Base-by-base conservation (phyloP, 1,140 invertebrate species). In the Micrasema longulum region DNA sequence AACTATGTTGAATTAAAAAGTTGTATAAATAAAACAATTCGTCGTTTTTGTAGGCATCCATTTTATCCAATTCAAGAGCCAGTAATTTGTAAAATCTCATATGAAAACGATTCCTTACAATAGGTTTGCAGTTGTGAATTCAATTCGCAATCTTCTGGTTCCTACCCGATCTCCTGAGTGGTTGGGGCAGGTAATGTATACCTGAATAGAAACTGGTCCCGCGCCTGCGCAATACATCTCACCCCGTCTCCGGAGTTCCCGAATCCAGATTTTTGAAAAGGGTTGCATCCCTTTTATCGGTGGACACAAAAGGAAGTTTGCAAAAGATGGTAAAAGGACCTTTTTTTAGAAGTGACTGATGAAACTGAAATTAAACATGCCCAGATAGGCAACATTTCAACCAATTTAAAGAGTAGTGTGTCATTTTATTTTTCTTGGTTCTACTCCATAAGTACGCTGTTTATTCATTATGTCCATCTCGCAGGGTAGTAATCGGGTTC, bases 221-320 rank as follows among this genome's bases (percentile, higher is more conserved):
- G 35, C 55, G 16, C n/a, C 16, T 50, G 48, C 48, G 14, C 55
- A 20, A 22, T 14, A n/a, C 60, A 60, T 60, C 20, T 48, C 20
- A 31, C 18, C 11, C 38, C 20, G 35, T 20, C 57, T 62, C 38
- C 14, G 62, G 23, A 22, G 16, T 22, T 9, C 71, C 62, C 62
- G 55, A 67, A 69, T 70, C 20, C 64, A 60, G 60, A 70, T 47
- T 64, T 68, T 71, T 74, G 73, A 74, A 74, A 74, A 71, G 73
- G 73, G 73, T 74, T 74, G 62, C 18, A 36, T 43, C 43, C 16
- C 60, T 23, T 36, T 72, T 68, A 47, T 53, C 9, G 18, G 31
- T 55, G 35, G 52, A 35, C 62, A 14, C 16, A 45, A 74, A 74
- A 71, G 67, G 73, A 67, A 55, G 38, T 55, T 45, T 47, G 50